Evolutionary conservation across 2,113 vertebrate genomes (phyloP).

Genomic region (Microcebus ravelobensis): DNA sequence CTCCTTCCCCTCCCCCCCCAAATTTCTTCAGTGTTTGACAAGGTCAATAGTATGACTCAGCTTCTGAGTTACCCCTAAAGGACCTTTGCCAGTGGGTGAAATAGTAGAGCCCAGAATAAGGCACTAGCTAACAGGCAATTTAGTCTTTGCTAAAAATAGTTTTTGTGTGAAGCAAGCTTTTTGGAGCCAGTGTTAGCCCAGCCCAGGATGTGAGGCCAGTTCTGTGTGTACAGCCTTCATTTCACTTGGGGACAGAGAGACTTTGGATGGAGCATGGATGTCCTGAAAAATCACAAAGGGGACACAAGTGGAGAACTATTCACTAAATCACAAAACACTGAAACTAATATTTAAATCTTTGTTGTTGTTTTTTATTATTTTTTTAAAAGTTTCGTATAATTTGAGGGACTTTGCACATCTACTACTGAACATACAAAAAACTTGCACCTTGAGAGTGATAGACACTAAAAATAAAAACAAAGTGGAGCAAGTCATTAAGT

Average conservation of each 20-base stretch:
- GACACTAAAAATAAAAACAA: background rate
- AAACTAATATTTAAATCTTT: background rate
- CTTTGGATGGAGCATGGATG: background rate
- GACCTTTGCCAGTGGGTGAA: background rate
- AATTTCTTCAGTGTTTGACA: conserved; percentile 2
- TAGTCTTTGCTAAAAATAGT: conserved; percentile 6
- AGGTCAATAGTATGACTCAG: background rate
- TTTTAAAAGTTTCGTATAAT: background rate
- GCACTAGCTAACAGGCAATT: background rate
- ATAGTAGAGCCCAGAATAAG: conserved; percentile 17
- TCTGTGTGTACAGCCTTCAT: background rate
- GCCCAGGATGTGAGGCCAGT: background rate
- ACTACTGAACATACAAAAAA: background rate
- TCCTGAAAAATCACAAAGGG: background rate
- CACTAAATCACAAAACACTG: background rate
- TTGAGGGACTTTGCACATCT: background rate
- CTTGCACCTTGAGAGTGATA: background rate
- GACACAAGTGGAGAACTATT: background rate
- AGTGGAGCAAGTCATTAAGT: background rate
- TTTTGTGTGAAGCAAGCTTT: background rate
- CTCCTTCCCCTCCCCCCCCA: background rate
- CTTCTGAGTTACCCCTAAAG: background rate
- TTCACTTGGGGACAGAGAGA: background rate
- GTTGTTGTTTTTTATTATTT: background rate
- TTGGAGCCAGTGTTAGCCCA: background rate